Percentiles rank a stretch among this genome's conserved stretches.
Evolutionary conservation across 2,888 invertebrate species (phyloP).

Genomic region (Operophtera brumata): DNA sequence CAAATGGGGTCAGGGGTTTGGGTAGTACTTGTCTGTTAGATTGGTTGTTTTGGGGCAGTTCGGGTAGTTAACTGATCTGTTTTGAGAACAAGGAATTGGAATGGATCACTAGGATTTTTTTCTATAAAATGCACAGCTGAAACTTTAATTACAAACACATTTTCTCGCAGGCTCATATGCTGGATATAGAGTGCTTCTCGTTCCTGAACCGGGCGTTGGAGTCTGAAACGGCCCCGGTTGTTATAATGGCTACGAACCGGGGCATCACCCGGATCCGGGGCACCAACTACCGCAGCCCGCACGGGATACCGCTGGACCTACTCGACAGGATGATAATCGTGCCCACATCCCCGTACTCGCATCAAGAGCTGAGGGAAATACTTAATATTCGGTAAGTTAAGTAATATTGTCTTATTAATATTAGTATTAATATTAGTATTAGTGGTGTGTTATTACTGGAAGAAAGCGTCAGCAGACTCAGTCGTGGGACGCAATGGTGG

Average conservation of each 20-base stretch:
- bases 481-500: too few species aligned
- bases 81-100: too few species aligned
- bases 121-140: too few species aligned
- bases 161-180: slow-evolving; percentile 89
- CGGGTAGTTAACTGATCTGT: too few species aligned
- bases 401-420: neutral
- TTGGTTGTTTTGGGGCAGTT: too few species aligned
- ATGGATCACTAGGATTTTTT: too few species aligned
- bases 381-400: slow-evolving; percentile 86
- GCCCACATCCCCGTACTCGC: slow-evolving; percentile 92
- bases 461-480: too few species aligned
- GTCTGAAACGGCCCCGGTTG: slow-evolving; percentile 97
- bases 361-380: slow-evolving; percentile 94
- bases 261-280: slow-evolving; percentile 97
- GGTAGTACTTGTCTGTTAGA: neutral
- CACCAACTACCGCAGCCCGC: slow-evolving; percentile 95
- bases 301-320: slow-evolving; percentile 98
- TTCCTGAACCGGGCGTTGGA: slow-evolving; percentile 98
- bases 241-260: slow-evolving; percentile 99
- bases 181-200: slow-evolving; percentile 99
- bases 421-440: too few species aligned
- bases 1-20: neutral
- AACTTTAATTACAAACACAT: neutral
- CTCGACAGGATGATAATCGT: slow-evolving; percentile 97
- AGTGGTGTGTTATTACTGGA: too few species aligned